These are phyloP conservation scores for Fregetta grallaria DNA, from an alignment of 2,113 vertebrate genomes.

Conservation along the genomic window DNA sequence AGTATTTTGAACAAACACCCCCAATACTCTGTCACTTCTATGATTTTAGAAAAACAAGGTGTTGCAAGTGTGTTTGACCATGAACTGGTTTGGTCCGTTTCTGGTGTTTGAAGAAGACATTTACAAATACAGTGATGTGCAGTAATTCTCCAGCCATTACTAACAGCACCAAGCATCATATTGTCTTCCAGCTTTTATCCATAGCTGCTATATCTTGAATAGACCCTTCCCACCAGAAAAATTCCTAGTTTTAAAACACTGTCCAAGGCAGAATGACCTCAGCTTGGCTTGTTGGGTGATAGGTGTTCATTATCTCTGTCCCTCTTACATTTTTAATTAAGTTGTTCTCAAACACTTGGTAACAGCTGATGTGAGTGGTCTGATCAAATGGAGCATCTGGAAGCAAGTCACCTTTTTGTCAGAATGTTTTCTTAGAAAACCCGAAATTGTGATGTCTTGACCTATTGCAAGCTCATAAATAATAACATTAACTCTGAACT, in stretches of 20 bases:
- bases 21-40: not conserved
- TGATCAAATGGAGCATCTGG: not conserved
- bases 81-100: not conserved
- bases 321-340: not conserved
- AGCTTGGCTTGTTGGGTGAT: not conserved
- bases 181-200: not conserved
- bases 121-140: not conserved
- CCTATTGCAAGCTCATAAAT: not conserved
- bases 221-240: not conserved
- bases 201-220: not conserved
- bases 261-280: not conserved
- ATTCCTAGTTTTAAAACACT: not conserved
- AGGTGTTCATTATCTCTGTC: not conserved
- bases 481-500: not conserved
- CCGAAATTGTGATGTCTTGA: not conserved
- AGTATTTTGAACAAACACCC: not conserved
- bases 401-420: not conserved
- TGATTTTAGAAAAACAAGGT: not conserved
- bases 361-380: not conserved
- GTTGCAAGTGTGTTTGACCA: not conserved
- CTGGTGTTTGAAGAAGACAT: not conserved
- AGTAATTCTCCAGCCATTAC: not conserved
- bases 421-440: not conserved
- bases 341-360: not conserved
- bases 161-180: not conserved